These are phyloP conservation scores for Lanius ludovicianus DNA, from an alignment of 2,113 vertebrate species.

Conservation along the genomic window DNA sequence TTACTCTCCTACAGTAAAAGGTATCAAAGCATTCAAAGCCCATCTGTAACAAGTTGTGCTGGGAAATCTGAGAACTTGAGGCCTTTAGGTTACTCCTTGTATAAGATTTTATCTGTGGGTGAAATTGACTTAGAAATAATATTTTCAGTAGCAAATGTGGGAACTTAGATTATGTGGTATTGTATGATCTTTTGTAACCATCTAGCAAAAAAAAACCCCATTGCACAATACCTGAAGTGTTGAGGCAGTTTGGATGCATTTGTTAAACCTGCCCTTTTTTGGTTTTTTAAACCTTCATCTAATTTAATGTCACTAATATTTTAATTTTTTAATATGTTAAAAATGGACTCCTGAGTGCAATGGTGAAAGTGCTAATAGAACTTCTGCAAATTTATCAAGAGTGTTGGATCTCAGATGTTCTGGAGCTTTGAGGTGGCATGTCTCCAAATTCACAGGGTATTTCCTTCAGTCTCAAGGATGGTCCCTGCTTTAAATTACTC, in stretches of 20 bases:
- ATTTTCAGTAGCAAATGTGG: not conserved
- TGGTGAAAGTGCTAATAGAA: not conserved
- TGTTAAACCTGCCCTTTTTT: not conserved
- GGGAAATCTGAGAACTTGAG: not conserved
- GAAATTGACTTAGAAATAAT: not conserved
- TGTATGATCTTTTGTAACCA: not conserved
- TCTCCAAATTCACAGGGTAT: not conserved
- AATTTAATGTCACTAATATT: not conserved
- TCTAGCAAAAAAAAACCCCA: fast-evolving
- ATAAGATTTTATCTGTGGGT: not conserved
- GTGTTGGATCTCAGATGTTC: not conserved
- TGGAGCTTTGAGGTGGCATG: not conserved
- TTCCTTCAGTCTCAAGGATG: conserved; percentile 8
- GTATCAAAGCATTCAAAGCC: not conserved
- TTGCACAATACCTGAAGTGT: fast-evolving
- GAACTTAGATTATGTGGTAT: not conserved
- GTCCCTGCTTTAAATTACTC: conserved; percentile 46
- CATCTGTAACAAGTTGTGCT: not conserved
- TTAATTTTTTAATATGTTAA: not conserved
- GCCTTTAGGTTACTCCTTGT: not conserved
- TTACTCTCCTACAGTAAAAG: not conserved
- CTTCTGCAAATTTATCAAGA: not conserved
- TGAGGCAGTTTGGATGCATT: not conserved
- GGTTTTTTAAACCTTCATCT: not conserved
- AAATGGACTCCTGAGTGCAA: not conserved